These are phyloP conservation scores for Panthera leo DNA, from an alignment of 2,113 vertebrate genomes.

Conservation along the genomic window DNA sequence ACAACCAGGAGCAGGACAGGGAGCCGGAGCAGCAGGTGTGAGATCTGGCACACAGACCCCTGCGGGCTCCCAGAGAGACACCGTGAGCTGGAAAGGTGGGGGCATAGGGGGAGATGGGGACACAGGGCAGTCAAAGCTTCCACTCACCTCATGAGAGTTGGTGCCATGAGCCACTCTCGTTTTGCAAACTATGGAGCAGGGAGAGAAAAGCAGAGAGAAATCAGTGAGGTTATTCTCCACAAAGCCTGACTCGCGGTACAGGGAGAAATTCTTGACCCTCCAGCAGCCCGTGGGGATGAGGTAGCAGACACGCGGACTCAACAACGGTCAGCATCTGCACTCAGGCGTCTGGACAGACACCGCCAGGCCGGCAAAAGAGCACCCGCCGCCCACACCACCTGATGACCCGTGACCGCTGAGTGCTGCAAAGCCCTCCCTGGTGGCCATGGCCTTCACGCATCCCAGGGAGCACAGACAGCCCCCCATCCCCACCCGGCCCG, in stretches of 20 bases:
- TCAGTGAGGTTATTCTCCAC: background rate
- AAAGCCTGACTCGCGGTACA: accelerated
- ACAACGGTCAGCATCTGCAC: accelerated
- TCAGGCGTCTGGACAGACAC: accelerated
- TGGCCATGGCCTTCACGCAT: background rate
- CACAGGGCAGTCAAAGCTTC: background rate
- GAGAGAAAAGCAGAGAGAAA: slow-evolving; percentile 68
- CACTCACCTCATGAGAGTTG: slow-evolving; percentile 98
- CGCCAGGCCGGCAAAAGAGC: background rate
- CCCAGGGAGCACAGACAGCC: background rate
- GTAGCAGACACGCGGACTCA: background rate
- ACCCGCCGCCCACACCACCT: background rate
- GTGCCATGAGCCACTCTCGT: slow-evolving; percentile 99
- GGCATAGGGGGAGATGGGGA: accelerated
- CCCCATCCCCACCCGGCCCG: accelerated
- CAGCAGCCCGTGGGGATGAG: background rate
- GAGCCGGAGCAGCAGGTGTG: background rate
- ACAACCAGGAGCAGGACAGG: too few relatives aligned
- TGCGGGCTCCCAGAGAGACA: background rate
- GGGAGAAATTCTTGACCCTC: background rate
- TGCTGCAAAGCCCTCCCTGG: background rate
- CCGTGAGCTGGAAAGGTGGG: accelerated
- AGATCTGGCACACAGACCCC: accelerated
- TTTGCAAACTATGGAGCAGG: slow-evolving; percentile 93
- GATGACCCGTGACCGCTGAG: background rate